phyloP scores from a whole-genome alignment of 1,140 invertebrate species.

The Aphidius ervi region DNA sequence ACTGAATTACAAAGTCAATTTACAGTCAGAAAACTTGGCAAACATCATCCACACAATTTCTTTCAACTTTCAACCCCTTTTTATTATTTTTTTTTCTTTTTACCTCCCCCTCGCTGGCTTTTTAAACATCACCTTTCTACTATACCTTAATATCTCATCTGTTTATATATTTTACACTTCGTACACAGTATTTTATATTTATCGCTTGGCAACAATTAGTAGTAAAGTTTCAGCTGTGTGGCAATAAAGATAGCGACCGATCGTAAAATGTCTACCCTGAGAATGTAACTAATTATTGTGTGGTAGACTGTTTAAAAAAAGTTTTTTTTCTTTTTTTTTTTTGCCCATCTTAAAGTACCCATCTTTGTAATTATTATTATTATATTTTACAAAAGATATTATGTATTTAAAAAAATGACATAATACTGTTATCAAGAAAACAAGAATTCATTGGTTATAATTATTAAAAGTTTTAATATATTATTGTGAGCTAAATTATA shows the following conservation, averaged over 20 bases:
- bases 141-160: no score
- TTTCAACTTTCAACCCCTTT: no score
- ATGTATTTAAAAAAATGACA: not conserved
- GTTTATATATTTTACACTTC: not conserved
- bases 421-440: conserved; percentile 12
- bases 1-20: no score
- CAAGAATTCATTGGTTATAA: no score
- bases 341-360: not conserved
- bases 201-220: conserved; percentile 17
- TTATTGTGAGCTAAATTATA: no score
- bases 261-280: conserved; percentile 9
- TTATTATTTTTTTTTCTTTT: no score
- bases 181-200: conserved; percentile 1
- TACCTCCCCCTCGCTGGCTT: no score
- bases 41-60: no score
- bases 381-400: not conserved
- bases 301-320: conserved; percentile 2
- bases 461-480: no score
- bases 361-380: not conserved
- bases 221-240: conserved; percentile 13
- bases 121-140: no score
- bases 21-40: no score
- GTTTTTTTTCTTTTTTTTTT: conserved; percentile 7
- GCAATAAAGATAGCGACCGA: conserved; percentile 14
- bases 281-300: conserved; percentile 17